Base-by-base conservation (phyloP, 2,888 invertebrate genomes). In the Andrena bicolor region DNA sequence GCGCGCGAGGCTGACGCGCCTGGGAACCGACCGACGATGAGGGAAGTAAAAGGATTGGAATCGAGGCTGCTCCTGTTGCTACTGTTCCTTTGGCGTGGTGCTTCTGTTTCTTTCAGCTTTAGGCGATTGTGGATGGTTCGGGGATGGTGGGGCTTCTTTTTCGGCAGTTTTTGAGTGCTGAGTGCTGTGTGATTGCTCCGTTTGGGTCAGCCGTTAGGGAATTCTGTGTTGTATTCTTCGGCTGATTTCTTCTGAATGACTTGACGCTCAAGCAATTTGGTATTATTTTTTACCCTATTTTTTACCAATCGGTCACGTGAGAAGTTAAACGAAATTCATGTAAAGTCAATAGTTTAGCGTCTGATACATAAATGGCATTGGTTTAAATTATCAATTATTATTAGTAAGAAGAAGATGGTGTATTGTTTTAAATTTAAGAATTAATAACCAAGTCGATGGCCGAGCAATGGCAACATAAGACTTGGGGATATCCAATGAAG, bases 11-110 rank as follows among this genome's bases (percentile, higher is more conserved):
- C 20, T 23, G 61, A 32, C 8, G 32, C 32, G 61, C 61, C 32
- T 61, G 61, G 61, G 61, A 61, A 61, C 35, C 20, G 20, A 61
- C 20, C 61, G 61, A 8, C 30, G 16, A 20, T 32, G 32, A n/a
- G 32, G 61, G 61, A 61, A 35, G 32, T 56, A 56, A 56, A 56
- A 56, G 56, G 56, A 56, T 26, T 23, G 8, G 61, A 20, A 20
- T 20, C 61, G 61, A 61, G 61, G n/a, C 28, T 60, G n/a, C 41
- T 41, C 41, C 28, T 13, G 60, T 6, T 6, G 60, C 60, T 60
- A 60, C 60, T 28, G 60, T 28, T 32, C 60, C 7, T 1, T 13
- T 28, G 10, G n/a, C 16, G 60, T 20, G 60, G n/a, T n/a, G 60
- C n/a, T n/a, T n/a, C 30, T 60, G 60, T 7, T 32, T 32, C 60